These are phyloP conservation scores for Athripsodes cinereus DNA, from an alignment of 2,888 invertebrate species.

Conservation along the genomic window DNA sequence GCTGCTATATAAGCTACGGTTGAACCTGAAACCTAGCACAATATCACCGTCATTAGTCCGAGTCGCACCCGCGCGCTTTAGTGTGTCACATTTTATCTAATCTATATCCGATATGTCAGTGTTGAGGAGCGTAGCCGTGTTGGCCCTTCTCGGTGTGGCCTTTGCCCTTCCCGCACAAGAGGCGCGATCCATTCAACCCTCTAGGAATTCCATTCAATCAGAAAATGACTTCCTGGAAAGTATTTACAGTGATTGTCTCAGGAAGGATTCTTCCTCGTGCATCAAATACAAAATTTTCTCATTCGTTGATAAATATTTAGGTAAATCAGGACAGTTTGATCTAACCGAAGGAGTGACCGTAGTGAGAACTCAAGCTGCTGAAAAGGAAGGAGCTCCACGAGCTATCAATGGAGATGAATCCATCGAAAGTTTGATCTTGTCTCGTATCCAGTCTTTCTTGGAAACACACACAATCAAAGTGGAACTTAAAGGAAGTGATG, in stretches of 20 bases:
- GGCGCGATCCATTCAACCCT: constrained; percentile 45
- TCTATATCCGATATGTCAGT: constrained; percentile 16
- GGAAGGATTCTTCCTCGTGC: constrained; percentile 78
- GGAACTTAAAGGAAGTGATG: constrained; percentile 78
- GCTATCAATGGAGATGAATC: constrained; percentile 59
- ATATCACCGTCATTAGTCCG: constrained; percentile 14
- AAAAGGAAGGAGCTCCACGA: constrained; percentile 71
- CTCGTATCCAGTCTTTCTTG: constrained; percentile 68
- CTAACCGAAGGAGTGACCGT: constrained; percentile 80
- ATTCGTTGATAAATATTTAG: constrained; percentile 78
- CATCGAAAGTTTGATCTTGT: constrained; percentile 57
- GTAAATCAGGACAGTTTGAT: constrained; percentile 72
- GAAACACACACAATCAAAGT: constrained; percentile 77
- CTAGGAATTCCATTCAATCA: constrained; percentile 55
- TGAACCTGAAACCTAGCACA: constrained; percentile 14
- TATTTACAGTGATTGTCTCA: constrained; percentile 70
- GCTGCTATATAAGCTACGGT: constrained; percentile 23
- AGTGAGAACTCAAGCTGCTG: constrained; percentile 65
- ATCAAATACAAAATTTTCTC: constrained; percentile 83
- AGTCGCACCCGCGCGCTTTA: constrained; percentile 12
- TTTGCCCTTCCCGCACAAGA: constrained; percentile 66
- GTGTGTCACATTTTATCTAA: background rate
- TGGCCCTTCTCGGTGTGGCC: constrained; percentile 43
- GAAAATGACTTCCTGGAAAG: constrained; percentile 75
- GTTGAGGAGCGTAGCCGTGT: constrained; percentile 28